Evolutionary conservation across 2,888 invertebrate species (phyloP), one percentile per base, ranked within the genome.

Genomic region (Andrena chrysosceles): DNA sequence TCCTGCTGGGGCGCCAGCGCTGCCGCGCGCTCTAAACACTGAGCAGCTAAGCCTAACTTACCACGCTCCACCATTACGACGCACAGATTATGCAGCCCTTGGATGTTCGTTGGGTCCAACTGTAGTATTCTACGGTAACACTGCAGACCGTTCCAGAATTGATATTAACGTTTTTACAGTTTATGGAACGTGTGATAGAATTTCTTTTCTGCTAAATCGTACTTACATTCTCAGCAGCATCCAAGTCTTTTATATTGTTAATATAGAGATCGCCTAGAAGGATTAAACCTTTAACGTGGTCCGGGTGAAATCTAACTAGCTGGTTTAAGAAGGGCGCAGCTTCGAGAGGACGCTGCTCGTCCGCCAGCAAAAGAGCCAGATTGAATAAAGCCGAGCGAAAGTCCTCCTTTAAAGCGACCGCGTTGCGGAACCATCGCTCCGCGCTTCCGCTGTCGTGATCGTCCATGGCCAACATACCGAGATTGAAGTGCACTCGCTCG

Each of bases 391-490:
- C 99, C 87, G 98, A 98, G 68, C 98, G 95, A 94, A 99, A 99
- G 94, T 98, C 97, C 2, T 97, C 97, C 92, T 98, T 98, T 16
- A 98, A 94, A 89, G 97, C 97, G 0, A 98, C 97, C 0, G 99
- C 98, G 77, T 97, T 96, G 71, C 98, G 96, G 94, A 99, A 99
- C 97, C 98, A 98, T 74, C 97, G 96, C 93, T 99, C 98, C 0
- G 99, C 99, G 90, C 97, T 97, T 49, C 96, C 96, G 59, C 97
- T 97, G 92, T 98, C 97, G 60, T 97, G 96, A 91, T 98, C 98
- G 93, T 99, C 99, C 98, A 99, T 99, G 59, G 98, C 97, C 62
- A 99, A 95, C 99, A 99, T 99, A 85, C 98, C 99, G 73, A 99
- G 95, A 95, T 99, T 99, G 94, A 99, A 99, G 94, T 98, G 98